A percentile compares a stretch with the other conserved stretches of the same genome.
These are phyloP conservation scores for Thaumatotibia leucotreta DNA, from an alignment of 1,140 invertebrate genomes.

Conservation along the genomic window DNA sequence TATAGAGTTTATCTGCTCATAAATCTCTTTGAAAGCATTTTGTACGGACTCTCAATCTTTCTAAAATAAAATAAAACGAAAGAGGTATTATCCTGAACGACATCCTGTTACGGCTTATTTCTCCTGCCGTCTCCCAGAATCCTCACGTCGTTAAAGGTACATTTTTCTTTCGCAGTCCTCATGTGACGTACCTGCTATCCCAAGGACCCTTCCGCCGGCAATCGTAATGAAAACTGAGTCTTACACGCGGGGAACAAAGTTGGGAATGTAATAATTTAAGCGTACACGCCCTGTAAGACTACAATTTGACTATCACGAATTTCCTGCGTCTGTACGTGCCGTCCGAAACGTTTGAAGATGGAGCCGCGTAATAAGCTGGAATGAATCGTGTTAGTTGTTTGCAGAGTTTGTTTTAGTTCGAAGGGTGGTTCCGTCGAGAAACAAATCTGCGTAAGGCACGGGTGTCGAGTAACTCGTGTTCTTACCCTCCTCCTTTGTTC, in stretches of 20 bases:
- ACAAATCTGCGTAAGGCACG: slow-evolving; percentile 74
- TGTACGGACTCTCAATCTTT: background rate
- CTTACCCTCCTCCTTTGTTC: slow-evolving; percentile 75
- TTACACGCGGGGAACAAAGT: slow-evolving; percentile 65
- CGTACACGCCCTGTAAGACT: slow-evolving; percentile 67
- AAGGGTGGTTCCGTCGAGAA: slow-evolving; percentile 52
- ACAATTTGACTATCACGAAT: slow-evolving; percentile 76
- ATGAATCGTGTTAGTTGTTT: slow-evolving; percentile 34
- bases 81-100: slow-evolving; percentile 70
- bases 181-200: slow-evolving; percentile 59
- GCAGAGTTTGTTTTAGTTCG: slow-evolving; percentile 49
- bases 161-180: slow-evolving; percentile 74
- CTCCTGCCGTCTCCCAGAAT: slow-evolving; percentile 63
- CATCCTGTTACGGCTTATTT: slow-evolving; percentile 73
- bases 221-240: slow-evolving; percentile 64
- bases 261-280: slow-evolving; percentile 73
- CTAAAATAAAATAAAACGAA: slow-evolving; percentile 59
- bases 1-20: background rate
- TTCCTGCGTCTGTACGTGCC: slow-evolving; percentile 51
- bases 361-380: slow-evolving; percentile 31
- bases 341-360: slow-evolving; percentile 53
- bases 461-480: slow-evolving; percentile 76
- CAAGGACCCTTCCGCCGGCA: slow-evolving; percentile 54
- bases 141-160: slow-evolving; percentile 73
- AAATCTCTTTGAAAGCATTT: background rate